Percentiles rank a stretch among this genome's conserved stretches.
phyloP scores from a whole-genome alignment of 2,888 invertebrate genomes.

The Sympetrum striolatum region DNA sequence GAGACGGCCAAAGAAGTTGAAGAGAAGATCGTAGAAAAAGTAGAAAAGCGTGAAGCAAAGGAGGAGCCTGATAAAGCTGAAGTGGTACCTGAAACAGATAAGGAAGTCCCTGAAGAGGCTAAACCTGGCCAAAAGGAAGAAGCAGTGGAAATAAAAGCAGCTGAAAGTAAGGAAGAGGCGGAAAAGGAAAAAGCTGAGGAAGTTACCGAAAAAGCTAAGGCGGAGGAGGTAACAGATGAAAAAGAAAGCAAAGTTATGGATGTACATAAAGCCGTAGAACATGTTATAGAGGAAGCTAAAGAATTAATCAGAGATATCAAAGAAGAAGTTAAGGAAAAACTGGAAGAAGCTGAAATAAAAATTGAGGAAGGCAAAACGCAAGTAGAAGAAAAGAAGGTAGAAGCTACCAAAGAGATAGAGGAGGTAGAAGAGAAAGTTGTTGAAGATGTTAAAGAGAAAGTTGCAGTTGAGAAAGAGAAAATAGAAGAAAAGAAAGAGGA shows the following conservation, averaged over 20 bases:
- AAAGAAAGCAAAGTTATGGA: constrained; percentile 48
- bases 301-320: background rate
- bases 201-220: constrained; percentile 47
- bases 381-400: constrained; percentile 41
- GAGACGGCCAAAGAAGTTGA: background rate
- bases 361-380: constrained; percentile 26
- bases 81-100: background rate
- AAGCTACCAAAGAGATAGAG: constrained; percentile 22
- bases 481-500: constrained; percentile 23
- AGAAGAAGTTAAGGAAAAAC: background rate
- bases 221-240: constrained; percentile 13
- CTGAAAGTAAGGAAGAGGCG: background rate
- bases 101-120: constrained; percentile 19
- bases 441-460: constrained; percentile 24
- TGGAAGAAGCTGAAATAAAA: constrained; percentile 19
- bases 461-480: background rate
- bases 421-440: constrained; percentile 45
- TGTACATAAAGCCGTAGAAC: background rate
- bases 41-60: background rate
- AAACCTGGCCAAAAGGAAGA: too few relatives aligned
- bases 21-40: background rate
- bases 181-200: background rate
- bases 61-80: background rate
- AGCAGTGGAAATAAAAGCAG: background rate
- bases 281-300: constrained; percentile 45